Conservation (phyloP, 2,113 vertebrate genomes). For the Crotalus horridus region DNA sequence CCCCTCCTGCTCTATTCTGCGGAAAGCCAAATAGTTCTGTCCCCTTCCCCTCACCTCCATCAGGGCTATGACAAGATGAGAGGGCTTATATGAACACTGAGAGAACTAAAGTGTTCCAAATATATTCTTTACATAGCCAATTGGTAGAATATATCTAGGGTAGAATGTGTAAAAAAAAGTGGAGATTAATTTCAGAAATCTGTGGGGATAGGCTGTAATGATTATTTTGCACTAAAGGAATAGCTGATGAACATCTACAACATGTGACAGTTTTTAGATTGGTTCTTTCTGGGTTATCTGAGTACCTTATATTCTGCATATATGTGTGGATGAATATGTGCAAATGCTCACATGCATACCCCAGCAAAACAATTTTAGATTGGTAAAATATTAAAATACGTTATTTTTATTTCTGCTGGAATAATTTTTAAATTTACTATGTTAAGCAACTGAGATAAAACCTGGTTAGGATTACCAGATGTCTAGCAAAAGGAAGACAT, state of each 20-base stretch:
- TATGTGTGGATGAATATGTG: background rate
- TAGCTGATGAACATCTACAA: background rate
- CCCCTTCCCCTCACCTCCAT: background rate
- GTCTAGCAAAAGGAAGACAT: background rate
- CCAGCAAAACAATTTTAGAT: background rate
- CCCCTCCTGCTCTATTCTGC: constrained; percentile 31
- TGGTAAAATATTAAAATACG: background rate
- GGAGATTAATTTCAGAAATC: background rate
- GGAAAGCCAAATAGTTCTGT: constrained; percentile 21
- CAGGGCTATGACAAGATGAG: background rate
- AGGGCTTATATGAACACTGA: background rate
- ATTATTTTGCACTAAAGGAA: background rate
- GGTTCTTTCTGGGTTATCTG: background rate
- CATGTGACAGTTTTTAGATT: background rate
- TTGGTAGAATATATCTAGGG: background rate
- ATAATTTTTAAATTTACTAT: background rate
- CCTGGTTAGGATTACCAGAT: background rate
- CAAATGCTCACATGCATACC: background rate
- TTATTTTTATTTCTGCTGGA: background rate
- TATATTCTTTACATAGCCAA: background rate
- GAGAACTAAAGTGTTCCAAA: background rate
- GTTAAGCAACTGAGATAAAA: background rate
- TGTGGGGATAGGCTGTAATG: background rate
- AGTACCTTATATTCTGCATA: background rate
- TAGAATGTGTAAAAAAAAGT: background rate